Conservation (phyloP, 2,888 invertebrate genomes). For the Clostera curtula region DNA sequence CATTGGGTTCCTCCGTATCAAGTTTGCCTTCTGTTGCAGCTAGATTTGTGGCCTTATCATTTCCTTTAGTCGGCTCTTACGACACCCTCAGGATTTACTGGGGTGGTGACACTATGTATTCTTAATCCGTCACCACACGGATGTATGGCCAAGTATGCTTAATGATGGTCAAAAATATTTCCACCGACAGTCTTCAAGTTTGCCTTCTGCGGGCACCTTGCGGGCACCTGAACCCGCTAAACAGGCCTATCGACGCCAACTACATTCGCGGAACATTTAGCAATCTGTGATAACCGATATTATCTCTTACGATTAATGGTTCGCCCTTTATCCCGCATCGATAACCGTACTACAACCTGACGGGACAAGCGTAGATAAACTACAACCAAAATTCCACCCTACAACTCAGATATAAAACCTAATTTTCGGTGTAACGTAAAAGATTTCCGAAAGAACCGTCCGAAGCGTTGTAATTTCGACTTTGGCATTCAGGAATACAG, state of each 20-base stretch:
- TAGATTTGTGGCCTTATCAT: no score
- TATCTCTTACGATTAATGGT: constrained; percentile 66
- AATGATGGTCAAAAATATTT: no score
- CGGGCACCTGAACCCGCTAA: constrained; percentile 14
- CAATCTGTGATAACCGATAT: constrained; percentile 67
- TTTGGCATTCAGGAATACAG: constrained; percentile 12
- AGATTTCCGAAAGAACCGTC: constrained; percentile 13
- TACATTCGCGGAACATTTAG: constrained; percentile 60
- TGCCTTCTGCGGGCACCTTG: no score
- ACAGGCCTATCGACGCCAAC: constrained; percentile 41
- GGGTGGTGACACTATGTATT: no score
- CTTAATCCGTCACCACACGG: no score
- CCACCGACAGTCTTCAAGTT: no score
- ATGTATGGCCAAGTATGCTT: no score
- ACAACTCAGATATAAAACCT: constrained; percentile 1
- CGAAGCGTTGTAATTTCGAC: constrained; percentile 8
- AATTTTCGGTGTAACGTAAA: constrained; percentile 10
- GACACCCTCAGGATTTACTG: no score
- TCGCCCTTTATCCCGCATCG: constrained; percentile 65
- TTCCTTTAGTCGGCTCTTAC: no score
- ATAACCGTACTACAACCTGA: constrained; percentile 31
- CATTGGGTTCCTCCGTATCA: no score
- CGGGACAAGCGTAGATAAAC: constrained; percentile 20
- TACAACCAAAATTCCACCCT: constrained; percentile 21
- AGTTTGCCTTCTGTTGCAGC: no score